Base-by-base conservation (phyloP, 2,113 vertebrate genomes). In the Electrona antarctica region DNA sequence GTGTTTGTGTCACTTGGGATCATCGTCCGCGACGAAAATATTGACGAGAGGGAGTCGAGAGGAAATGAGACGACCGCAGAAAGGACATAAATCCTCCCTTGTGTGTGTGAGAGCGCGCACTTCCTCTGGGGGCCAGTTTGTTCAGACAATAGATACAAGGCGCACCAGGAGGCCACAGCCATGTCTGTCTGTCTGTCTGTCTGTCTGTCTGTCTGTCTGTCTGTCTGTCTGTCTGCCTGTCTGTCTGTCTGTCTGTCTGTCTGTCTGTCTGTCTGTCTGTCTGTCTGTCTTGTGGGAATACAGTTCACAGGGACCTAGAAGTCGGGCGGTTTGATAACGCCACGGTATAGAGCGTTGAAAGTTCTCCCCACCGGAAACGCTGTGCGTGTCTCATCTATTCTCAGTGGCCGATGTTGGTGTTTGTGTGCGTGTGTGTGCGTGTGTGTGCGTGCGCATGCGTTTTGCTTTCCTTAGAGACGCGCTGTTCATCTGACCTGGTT, bases 71-170 rank as follows among this genome's bases (percentile, higher is more conserved):
- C 62, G 48, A 78, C 85, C 85, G 29, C 81, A 79, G 68, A 6
- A 41, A 73, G 49, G 74, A 77, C 83, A 63, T 88, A 85, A 87
- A 87, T 89, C 87, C 83, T 80, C 69, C 64, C 58, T 49, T 55
- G 51, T 41, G 33, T 33, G 29, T 41, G 33, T 41, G 33, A 45
- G 83, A 80, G 76, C 64, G 45, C 60, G 21, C 79, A 75, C 82
- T 83, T 87, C 85, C 82, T 85, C 68, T 71, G 55, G 55, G 51
- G 70, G 65, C 74, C 61, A 77, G 79, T 74, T 82, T 41, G 33
- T 59, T 66, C 49, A 63, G 76, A 90, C 87, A 90, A 88, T 88
- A 80, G 81, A 81, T 74, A 69, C 57, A 63, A 47, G 21, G 13
- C 8, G 63, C 60, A 21, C 28, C 62, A 74, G 74, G 46, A 70